Evolutionary conservation across 1,140 invertebrate species (phyloP).

Genomic region (Globodera ellingtonae): DNA sequence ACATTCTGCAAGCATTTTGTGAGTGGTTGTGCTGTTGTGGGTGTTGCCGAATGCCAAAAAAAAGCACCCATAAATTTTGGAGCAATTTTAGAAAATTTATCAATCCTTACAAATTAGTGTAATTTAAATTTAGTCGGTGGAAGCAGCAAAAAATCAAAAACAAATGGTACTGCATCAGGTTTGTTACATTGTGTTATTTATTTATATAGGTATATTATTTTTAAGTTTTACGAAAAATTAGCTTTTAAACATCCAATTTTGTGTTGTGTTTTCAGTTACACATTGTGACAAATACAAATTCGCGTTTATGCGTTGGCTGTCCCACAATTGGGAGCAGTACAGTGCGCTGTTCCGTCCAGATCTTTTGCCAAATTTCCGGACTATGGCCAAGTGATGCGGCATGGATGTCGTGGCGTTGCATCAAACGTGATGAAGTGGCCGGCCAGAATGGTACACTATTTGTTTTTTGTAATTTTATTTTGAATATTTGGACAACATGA

Average conservation of each 20-base stretch:
- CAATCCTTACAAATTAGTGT: too few relatives aligned
- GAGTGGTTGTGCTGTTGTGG: neutral
- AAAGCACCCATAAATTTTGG: too few relatives aligned
- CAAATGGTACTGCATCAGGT: neutral
- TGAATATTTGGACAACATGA: too few relatives aligned
- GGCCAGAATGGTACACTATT: slow-evolving; percentile 77
- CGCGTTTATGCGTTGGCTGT: slow-evolving; percentile 4
- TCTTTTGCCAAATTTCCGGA: slow-evolving; percentile 69
- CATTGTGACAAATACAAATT: neutral
- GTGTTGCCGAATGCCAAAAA: too few relatives aligned
- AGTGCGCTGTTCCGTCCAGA: neutral
- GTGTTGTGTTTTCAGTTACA: too few relatives aligned
- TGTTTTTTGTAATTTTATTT: too few relatives aligned
- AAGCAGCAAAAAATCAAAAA: neutral
- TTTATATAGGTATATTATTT: too few relatives aligned
- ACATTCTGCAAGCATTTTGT: neutral
- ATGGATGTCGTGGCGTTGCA: slow-evolving; percentile 93
- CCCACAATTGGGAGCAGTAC: slow-evolving; percentile 1
- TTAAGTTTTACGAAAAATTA: too few relatives aligned
- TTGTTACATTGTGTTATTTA: neutral
- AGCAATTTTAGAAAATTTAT: too few relatives aligned
- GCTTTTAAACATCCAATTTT: too few relatives aligned
- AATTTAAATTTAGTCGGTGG: neutral
- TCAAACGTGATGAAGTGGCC: slow-evolving; percentile 96
- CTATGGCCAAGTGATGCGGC: slow-evolving; percentile 84